phyloP scores from a whole-genome alignment of 2,888 invertebrate species.

The Archips xylosteana region DNA sequence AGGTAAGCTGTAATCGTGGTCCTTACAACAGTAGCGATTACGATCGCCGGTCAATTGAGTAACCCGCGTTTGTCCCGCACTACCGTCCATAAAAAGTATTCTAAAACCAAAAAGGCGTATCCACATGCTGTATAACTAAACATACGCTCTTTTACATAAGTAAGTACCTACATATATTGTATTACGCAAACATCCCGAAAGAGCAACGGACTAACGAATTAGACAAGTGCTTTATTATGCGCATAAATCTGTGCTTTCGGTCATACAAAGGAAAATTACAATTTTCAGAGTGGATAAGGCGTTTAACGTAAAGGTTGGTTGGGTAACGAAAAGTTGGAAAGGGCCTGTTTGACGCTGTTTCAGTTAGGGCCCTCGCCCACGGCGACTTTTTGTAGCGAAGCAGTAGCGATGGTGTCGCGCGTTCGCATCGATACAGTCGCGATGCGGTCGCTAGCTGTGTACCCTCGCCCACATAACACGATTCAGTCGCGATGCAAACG shows the following conservation, averaged over 20 bases:
- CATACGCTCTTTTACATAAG: background rate
- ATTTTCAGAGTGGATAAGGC: background rate
- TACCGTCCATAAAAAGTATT: constrained; percentile 50
- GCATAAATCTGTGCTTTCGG: constrained; percentile 30
- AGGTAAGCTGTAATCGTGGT: constrained; percentile 45
- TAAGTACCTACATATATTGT: too few species aligned
- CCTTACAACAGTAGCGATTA: constrained; percentile 38
- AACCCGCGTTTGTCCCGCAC: constrained; percentile 54
- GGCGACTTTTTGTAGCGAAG: too few species aligned
- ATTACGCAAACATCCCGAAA: constrained; percentile 55
- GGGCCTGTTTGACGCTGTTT: background rate
- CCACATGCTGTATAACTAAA: background rate
- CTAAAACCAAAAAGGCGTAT: constrained; percentile 2
- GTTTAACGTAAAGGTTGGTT: background rate
- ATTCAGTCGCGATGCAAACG: too few species aligned
- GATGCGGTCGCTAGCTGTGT: too few species aligned
- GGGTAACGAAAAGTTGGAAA: background rate
- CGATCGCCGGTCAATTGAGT: constrained; percentile 54
- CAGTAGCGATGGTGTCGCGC: too few species aligned
- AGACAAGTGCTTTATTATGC: constrained; percentile 38
- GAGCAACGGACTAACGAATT: constrained; percentile 42
- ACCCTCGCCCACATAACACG: too few species aligned
- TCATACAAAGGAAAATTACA: constrained; percentile 15
- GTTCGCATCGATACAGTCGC: too few species aligned
- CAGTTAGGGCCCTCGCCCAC: too few species aligned